phyloP scores from a whole-genome alignment of 2,888 invertebrate genomes.

The Parapristionchus giblindavisi region DNA sequence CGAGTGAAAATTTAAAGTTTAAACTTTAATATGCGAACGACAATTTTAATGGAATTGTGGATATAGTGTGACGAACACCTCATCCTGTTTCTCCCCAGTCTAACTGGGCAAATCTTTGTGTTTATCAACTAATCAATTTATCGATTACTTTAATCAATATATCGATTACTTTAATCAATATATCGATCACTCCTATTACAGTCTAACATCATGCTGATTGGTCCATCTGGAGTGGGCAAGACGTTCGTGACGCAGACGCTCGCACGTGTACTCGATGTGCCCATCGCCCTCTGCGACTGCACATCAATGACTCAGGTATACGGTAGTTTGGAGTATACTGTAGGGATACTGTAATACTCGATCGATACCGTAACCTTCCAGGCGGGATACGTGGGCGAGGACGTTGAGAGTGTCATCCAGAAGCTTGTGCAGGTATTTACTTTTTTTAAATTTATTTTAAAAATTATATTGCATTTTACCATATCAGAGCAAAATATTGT shows the following conservation, averaged over 20 bases:
- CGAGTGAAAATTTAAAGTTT: no score
- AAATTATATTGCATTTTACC: no score
- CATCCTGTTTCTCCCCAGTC: no score
- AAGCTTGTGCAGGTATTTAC: slow-evolving; percentile 82
- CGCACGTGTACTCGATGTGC: slow-evolving; percentile 93
- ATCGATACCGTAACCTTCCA: slow-evolving; percentile 1
- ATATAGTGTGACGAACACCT: no score
- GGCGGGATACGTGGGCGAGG: slow-evolving; percentile 98
- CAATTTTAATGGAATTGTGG: no score
- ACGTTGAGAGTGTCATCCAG: slow-evolving; percentile 77
- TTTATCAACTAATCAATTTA: no score
- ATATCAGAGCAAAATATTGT: no score
- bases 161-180: no score
- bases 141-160: no score
- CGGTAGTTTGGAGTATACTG: not conserved
- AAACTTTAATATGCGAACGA: no score
- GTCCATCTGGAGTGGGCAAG: slow-evolving; percentile 92
- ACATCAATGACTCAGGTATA: slow-evolving; percentile 67
- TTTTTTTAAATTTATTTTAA: no score
- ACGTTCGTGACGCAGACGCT: slow-evolving; percentile 96
- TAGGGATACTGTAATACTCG: not conserved
- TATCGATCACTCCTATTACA: slow-evolving; percentile 86
- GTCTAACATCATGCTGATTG: slow-evolving; percentile 91
- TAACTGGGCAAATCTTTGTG: no score
- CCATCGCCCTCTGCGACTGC: slow-evolving; percentile 74